Evolutionary conservation across 53 echinoderm and acorn worm genomes (phyloP).

Genomic region (Patiria pectinifera): DNA sequence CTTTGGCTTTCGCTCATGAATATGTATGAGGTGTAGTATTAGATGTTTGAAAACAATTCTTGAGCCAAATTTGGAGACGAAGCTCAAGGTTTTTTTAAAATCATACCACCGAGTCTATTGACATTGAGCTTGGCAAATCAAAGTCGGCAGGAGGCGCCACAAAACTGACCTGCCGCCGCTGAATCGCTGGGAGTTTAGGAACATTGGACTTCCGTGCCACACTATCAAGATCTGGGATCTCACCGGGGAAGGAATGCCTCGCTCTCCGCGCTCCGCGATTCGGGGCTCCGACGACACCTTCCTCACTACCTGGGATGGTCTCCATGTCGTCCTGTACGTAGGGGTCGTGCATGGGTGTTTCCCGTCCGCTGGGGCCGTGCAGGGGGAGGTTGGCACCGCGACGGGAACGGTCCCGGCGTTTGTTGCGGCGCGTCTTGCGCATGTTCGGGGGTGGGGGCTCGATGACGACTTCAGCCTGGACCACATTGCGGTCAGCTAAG

Average conservation of each 20-base stretch:
- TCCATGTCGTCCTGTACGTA: slow-evolving; percentile 68
- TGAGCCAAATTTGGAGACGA: too few relatives aligned
- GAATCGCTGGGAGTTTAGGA: slow-evolving; percentile 87
- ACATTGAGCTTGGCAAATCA: slow-evolving; percentile 65
- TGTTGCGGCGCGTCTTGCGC: slow-evolving; percentile 46
- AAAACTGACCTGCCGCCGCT: slow-evolving; percentile 65
- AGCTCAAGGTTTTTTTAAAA: background rate
- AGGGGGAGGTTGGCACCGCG: slow-evolving; percentile 31
- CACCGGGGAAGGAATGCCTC: slow-evolving; percentile 38
- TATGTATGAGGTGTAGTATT: background rate
- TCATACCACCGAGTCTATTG: slow-evolving; percentile 74
- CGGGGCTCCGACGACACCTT: background rate
- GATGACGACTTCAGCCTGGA: slow-evolving; percentile 80
- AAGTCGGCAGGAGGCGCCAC: slow-evolving; percentile 60
- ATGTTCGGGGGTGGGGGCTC: slow-evolving; percentile 78
- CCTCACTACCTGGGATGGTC: background rate
- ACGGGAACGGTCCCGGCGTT: slow-evolving; percentile 3
- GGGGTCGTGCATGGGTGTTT: slow-evolving; percentile 80
- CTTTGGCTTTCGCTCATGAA: too few relatives aligned
- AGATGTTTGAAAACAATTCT: too few relatives aligned
- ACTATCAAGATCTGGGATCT: slow-evolving; percentile 14
- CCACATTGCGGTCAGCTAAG: slow-evolving; percentile 39
- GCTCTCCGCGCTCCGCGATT: background rate
- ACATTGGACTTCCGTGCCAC: slow-evolving; percentile 52
- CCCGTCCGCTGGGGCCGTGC: slow-evolving; percentile 78